These are phyloP conservation scores for Choreutis nemorana DNA, from an alignment of 2,888 invertebrate species.

Conservation along the genomic window DNA sequence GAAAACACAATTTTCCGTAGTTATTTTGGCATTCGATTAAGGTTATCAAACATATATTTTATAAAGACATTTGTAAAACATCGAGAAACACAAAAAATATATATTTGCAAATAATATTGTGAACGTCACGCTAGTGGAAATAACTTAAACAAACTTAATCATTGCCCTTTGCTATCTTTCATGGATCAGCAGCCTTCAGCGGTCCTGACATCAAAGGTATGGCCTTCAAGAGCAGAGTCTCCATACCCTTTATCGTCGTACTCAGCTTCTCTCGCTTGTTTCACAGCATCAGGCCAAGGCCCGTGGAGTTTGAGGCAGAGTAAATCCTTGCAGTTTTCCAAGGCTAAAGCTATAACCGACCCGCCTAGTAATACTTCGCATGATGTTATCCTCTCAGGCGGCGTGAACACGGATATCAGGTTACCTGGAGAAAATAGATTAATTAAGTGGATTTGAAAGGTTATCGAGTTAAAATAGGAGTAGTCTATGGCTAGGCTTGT, in stretches of 20 bases:
- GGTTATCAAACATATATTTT: no score
- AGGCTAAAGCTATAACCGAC: slow-evolving; percentile 71
- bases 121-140: no score
- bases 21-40: no score
- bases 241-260: slow-evolving; percentile 62
- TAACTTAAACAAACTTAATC: no score
- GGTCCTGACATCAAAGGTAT: slow-evolving; percentile 62
- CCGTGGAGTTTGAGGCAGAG: slow-evolving; percentile 70
- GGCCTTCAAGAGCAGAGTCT: slow-evolving; percentile 29
- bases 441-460: no score
- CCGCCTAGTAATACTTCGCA: slow-evolving; percentile 82
- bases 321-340: slow-evolving; percentile 71
- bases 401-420: slow-evolving; percentile 81
- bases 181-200: slow-evolving; percentile 44
- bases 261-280: slow-evolving; percentile 46
- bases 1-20: no score
- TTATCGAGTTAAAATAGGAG: no score
- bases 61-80: no score
- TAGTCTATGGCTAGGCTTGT: no score
- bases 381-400: slow-evolving; percentile 75
- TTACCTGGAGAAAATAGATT: slow-evolving; percentile 70
- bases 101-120: no score
- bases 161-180: no score
- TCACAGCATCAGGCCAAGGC: slow-evolving; percentile 36
- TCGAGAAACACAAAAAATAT: no score